Conservation (phyloP, 2,113 vertebrate species). For the Nanorana parkeri region DNA sequence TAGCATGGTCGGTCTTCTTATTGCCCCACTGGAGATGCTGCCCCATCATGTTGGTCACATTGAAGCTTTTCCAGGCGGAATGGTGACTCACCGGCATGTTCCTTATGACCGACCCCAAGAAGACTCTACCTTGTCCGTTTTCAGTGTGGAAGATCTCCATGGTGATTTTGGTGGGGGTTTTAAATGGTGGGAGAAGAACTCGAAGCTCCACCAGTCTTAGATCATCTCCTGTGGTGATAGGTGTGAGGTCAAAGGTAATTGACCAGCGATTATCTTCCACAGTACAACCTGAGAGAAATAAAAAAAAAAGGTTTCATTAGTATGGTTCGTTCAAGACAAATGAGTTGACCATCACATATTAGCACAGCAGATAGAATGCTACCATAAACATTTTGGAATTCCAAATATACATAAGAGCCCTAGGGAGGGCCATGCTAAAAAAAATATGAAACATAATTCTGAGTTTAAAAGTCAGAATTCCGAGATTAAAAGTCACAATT, state of each 20-base stretch:
- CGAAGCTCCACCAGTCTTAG: slow-evolving; percentile 80
- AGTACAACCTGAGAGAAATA: slow-evolving; percentile 71
- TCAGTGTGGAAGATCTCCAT: slow-evolving; percentile 82
- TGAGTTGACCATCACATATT: neutral
- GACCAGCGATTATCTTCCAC: slow-evolving; percentile 78
- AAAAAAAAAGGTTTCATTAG: neutral
- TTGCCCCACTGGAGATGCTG: slow-evolving; percentile 73
- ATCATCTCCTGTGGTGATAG: slow-evolving; percentile 73
- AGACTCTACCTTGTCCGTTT: slow-evolving; percentile 61
- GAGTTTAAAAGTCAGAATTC: no score
- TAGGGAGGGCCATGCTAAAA: no score
- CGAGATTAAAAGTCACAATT: no score
- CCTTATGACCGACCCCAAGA: slow-evolving; percentile 75
- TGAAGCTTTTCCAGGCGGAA: slow-evolving; percentile 80
- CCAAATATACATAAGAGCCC: no score
- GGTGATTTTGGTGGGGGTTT: slow-evolving; percentile 58
- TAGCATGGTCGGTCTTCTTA: slow-evolving; percentile 14
- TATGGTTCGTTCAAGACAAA: neutral
- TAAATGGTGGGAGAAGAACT: slow-evolving; percentile 67
- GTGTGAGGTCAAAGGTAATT: slow-evolving; percentile 84
- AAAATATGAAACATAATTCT: no score
- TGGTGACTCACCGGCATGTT: slow-evolving; percentile 52
- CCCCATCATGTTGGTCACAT: slow-evolving; percentile 77
- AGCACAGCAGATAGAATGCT: no score
- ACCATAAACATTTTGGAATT: no score